Evolutionary conservation across 2,113 vertebrate species (phyloP).

Genomic region (Corythaixoides concolor): DNA sequence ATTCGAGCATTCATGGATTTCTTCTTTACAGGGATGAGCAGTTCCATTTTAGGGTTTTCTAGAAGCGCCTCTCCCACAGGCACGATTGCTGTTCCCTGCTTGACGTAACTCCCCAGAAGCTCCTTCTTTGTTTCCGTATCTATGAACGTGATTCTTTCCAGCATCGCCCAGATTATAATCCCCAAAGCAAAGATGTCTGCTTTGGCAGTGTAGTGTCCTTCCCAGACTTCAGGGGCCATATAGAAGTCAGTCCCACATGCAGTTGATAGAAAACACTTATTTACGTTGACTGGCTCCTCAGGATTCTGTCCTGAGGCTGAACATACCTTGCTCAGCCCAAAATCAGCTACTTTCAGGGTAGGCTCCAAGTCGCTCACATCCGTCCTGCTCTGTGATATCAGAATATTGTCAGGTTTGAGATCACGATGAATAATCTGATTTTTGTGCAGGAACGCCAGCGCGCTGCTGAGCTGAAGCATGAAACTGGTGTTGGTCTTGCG

Average conservation of each 20-base stretch:
- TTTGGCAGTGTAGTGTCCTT: conserved; percentile 97
- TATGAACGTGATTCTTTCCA: conserved; percentile 94
- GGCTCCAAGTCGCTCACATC: conserved; percentile 82
- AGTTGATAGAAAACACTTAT: conserved; percentile 95
- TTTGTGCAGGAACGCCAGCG: conserved; percentile 94
- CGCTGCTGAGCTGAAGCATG: conserved; percentile 97
- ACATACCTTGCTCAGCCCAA: conserved; percentile 95
- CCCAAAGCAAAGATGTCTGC: conserved; percentile 97
- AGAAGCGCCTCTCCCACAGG: conserved; percentile 93
- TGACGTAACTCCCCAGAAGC: conserved; percentile 92
- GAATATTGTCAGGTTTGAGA: conserved; percentile 97
- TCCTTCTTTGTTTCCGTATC: conserved; percentile 95
- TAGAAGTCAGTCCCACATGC: conserved; percentile 97
- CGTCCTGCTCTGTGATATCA: conserved; percentile 85
- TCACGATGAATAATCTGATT: conserved; percentile 97
- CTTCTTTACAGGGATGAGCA: conserved; percentile 92
- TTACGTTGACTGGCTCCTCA: conserved; percentile 91
- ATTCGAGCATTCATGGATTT: conserved; percentile 93
- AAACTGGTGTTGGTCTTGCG: conserved; percentile 97
- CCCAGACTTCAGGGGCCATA: conserved; percentile 98
- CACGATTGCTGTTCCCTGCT: conserved; percentile 90
- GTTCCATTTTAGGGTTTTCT: conserved; percentile 96
- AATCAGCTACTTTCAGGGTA: conserved; percentile 94
- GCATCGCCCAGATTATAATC: conserved; percentile 97
- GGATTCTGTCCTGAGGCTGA: conserved; percentile 86